Conservation (phyloP, 1,140 invertebrate species). For the Drosophila kikkawai region DNA sequence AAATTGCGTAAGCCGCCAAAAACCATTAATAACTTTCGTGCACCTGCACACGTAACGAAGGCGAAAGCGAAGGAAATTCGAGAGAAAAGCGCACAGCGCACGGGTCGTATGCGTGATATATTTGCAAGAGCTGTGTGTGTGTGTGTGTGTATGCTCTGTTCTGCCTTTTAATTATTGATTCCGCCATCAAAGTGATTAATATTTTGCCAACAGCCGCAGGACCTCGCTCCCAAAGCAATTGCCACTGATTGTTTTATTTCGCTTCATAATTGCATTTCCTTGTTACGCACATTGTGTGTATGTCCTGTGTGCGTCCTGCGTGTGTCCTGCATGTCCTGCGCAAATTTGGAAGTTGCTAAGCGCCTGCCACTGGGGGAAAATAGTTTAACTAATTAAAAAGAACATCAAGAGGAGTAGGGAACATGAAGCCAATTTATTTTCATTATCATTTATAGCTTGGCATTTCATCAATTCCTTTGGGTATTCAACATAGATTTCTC, state of each 20-base stretch:
- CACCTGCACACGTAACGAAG: slow-evolving; percentile 54
- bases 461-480: neutral
- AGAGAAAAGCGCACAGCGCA: slow-evolving; percentile 3
- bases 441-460: neutral
- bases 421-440: neutral
- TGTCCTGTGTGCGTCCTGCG: neutral
- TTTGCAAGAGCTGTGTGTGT: slow-evolving; percentile 9
- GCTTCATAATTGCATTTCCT: slow-evolving; percentile 75
- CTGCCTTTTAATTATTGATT: slow-evolving; percentile 80
- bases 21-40: slow-evolving; percentile 77
- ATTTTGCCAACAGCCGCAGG: slow-evolving; percentile 49
- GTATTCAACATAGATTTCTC: neutral
- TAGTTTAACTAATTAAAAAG: slow-evolving; percentile 44
- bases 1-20: slow-evolving; percentile 75
- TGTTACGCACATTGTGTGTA: slow-evolving; percentile 50
- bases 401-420: neutral
- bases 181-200: slow-evolving; percentile 71
- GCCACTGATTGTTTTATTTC: slow-evolving; percentile 67
- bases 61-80: slow-evolving; percentile 12
- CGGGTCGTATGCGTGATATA: slow-evolving; percentile 48
- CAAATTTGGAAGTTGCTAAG: slow-evolving; percentile 22
- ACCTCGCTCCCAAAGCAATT: slow-evolving; percentile 34
- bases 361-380: slow-evolving; percentile 15
- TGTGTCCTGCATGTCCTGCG: slow-evolving; percentile 6
- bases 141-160: neutral